A percentile compares a stretch with the other conserved stretches of the same genome.
phyloP scores from a whole-genome alignment of 2,888 invertebrate genomes.

The Branchipolynoe longqiensis region DNA sequence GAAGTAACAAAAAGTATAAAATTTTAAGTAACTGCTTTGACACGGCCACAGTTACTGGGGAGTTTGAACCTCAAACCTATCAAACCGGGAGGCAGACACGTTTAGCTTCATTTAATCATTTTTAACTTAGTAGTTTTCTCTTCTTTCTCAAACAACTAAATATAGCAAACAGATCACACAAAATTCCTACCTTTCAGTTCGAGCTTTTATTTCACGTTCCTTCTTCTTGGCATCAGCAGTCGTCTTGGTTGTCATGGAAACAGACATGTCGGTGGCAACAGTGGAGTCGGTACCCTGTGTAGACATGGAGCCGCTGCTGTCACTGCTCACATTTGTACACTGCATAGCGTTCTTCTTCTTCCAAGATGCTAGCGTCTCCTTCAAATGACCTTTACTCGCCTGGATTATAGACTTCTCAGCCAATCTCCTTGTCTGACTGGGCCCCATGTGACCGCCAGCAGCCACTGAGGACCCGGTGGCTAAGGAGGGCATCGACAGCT shows the following conservation, averaged over 20 bases:
- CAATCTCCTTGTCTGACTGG: background rate
- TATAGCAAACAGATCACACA: too few species aligned
- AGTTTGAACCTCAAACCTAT: too few species aligned
- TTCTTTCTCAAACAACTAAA: too few species aligned
- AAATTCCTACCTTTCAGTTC: slow-evolving; percentile 58
- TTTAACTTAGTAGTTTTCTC: too few species aligned
- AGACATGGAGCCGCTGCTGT: too few species aligned
- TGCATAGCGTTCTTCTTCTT: slow-evolving; percentile 20
- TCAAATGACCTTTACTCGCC: background rate
- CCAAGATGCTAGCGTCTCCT: slow-evolving; percentile 20
- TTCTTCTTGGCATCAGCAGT: slow-evolving; percentile 53
- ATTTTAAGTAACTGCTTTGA: too few species aligned
- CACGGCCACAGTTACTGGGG: too few species aligned
- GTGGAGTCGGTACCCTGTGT: too few species aligned
- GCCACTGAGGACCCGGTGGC: background rate
- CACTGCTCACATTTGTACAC: background rate
- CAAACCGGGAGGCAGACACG: too few species aligned
- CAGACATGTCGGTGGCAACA: too few species aligned
- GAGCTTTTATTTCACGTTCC: slow-evolving; percentile 59
- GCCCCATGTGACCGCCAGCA: background rate
- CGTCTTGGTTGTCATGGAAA: slow-evolving; percentile 13
- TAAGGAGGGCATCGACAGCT: slow-evolving; percentile 16
- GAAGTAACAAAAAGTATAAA: too few species aligned
- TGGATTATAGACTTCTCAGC: background rate
- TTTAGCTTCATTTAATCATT: too few species aligned